Evolutionary conservation across 2,113 vertebrate species (phyloP).

Genomic region (Fulica atra): DNA sequence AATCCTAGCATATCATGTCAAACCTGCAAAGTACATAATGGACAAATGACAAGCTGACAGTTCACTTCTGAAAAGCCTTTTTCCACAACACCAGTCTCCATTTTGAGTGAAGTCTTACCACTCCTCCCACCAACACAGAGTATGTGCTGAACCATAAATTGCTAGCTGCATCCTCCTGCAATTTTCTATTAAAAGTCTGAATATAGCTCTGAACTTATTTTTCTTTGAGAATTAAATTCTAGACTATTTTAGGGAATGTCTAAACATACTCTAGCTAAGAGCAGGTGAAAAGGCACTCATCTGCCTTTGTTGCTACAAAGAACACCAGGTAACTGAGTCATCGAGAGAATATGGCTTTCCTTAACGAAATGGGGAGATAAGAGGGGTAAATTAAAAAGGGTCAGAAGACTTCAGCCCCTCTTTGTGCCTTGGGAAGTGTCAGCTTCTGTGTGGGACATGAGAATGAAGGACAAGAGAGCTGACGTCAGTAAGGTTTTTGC

Average conservation of each 20-base stretch:
- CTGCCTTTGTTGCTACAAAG: not conserved
- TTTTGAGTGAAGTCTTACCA: conserved; percentile 25
- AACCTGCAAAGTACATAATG: not conserved
- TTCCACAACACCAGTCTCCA: not conserved
- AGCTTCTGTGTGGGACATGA: not conserved
- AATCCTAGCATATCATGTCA: not conserved
- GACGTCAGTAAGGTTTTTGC: not conserved
- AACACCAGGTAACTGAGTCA: not conserved
- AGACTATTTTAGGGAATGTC: not conserved
- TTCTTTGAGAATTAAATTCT: not conserved
- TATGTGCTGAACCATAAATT: not conserved
- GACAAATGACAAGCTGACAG: not conserved
- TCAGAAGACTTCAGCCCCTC: not conserved
- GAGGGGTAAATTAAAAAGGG: not conserved
- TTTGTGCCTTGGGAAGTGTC: not conserved
- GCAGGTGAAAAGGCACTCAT: not conserved
- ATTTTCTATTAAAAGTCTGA: conserved; percentile 1
- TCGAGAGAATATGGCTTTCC: not conserved
- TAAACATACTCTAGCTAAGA: not conserved
- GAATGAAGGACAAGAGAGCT: not conserved
- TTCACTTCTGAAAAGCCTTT: not conserved
- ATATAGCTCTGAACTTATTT: not conserved
- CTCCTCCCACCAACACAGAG: conserved; percentile 28
- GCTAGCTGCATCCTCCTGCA: not conserved
- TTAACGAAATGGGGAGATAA: not conserved